These are phyloP conservation scores for Eledona agricola DNA, from an alignment of 2,888 invertebrate genomes.

Conservation along the genomic window DNA sequence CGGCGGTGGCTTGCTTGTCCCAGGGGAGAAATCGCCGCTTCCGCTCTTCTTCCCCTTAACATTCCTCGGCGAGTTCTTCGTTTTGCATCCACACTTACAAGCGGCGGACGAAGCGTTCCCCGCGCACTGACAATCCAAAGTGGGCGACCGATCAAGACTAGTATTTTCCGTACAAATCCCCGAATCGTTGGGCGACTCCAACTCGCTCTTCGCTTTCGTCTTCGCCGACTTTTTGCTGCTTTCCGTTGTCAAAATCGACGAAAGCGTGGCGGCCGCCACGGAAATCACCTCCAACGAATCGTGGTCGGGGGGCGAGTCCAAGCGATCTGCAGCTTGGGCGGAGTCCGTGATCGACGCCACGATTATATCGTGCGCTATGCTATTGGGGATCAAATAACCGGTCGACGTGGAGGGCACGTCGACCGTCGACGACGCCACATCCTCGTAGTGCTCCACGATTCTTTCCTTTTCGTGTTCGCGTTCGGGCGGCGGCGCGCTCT, in stretches of 20 bases:
- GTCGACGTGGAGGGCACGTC: conserved; percentile 70
- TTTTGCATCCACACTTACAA: conserved; percentile 18
- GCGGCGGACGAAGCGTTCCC: not conserved
- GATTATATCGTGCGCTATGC: conserved; percentile 68
- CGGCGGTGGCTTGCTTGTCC: conserved; percentile 44
- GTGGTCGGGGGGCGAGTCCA: conserved; percentile 63
- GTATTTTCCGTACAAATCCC: conserved; percentile 80
- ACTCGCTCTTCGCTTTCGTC: conserved; percentile 38
- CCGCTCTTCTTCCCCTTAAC: conserved; percentile 28
- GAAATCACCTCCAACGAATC: conserved; percentile 69
- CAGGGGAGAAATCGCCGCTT: conserved; percentile 42
- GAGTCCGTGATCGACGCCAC: conserved; percentile 59
- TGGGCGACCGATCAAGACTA: conserved; percentile 72
- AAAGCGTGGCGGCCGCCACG: conserved; percentile 71
- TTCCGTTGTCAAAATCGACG: conserved; percentile 65
- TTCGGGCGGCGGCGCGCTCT: not conserved
- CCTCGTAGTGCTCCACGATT: conserved; percentile 46
- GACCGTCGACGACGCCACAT: conserved; percentile 1
- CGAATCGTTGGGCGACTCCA: conserved; percentile 68
- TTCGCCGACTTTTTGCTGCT: conserved; percentile 13
- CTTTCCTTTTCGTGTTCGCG: conserved; percentile 8
- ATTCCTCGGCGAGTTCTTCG: conserved; percentile 24
- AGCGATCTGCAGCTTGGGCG: conserved; percentile 45
- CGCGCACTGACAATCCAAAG: conserved; percentile 60
- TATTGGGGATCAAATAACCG: conserved; percentile 71